Conservation (phyloP, 2,797 vertebrate species). For the Cuculus canorus region DNA sequence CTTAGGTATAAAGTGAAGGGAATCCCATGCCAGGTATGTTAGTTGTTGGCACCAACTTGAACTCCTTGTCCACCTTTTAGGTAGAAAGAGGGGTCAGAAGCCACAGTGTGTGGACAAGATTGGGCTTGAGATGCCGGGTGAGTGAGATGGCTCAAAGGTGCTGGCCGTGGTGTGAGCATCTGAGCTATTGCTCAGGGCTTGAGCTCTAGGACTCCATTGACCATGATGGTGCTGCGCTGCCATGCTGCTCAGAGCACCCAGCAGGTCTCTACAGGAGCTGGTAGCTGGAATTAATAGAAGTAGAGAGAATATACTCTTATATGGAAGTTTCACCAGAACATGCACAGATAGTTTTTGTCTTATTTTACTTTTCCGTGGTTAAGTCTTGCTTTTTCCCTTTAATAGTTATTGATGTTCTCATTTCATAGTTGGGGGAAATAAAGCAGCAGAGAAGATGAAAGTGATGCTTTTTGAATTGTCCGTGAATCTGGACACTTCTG, state of each 20-base stretch:
- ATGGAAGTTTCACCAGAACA: accelerated
- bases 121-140: neutral
- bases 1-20: neutral
- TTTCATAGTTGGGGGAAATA: neutral
- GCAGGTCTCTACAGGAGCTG: neutral
- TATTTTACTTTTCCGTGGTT: neutral
- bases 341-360: neutral
- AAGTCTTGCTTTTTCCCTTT: neutral
- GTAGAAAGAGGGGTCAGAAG: neutral
- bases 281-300: neutral
- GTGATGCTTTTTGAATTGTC: neutral
- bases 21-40: neutral
- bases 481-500: too few relatives aligned
- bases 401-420: neutral
- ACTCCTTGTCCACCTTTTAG: too few relatives aligned
- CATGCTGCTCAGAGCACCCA: neutral
- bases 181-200: neutral
- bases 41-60: neutral
- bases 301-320: neutral
- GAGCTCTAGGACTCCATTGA: neutral
- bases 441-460: neutral
- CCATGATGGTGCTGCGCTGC: accelerated
- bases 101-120: neutral
- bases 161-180: neutral
- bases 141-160: neutral